Evolutionary conservation across 2,888 invertebrate genomes (phyloP), one percentile per base, ranked within the genome.

Genomic region (Drosophila setosimentum): DNA sequence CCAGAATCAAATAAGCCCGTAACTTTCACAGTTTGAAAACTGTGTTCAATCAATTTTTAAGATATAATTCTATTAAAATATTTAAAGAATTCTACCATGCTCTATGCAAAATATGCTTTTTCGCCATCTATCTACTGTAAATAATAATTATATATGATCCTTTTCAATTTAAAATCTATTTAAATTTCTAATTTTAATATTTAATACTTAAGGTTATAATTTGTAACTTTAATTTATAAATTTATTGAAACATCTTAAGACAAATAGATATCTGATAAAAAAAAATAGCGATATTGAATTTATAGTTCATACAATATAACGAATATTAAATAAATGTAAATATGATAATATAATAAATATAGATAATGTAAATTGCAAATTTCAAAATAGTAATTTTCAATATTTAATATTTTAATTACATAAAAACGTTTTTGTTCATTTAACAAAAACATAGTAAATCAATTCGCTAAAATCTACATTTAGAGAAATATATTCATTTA

Each of bases 91-190:
- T 3, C 0, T 13, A 1, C 6, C 6, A 18, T 18, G 18, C 37
- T 16, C 2, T 37, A 18, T 42, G 40, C 11, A 21, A 42, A 21
- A 40, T 4, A 2, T 7, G 3, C 3, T 6, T 0, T 1, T 1
- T 21, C 13, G 5, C 0, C 1, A 21, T 6, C 6, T 13, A 6
- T 21, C 0, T 42, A 1, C 7, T 7, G 1, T 13, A 4, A 4
- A 4, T 33, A 33, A 13, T 13, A 13, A 1, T 33, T 1, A 33
- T 13, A 33, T 33, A 11, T 13, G 11, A 0, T n/a, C 1, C 11
- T 32, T 32, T 11, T 3, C 11, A 32, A 32, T 33, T 33, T 1
- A 1, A 33, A 33, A 13, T 33, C 33, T 13, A n/a, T n/a, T 33
- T 4, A 13, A 33, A 33, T n/a, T n/a, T n/a, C n/a, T n/a, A n/a